Evolutionary conservation across 2,113 vertebrate genomes (phyloP), one percentile per base, ranked within the genome.

Genomic region (Pachyramphus minor): DNA sequence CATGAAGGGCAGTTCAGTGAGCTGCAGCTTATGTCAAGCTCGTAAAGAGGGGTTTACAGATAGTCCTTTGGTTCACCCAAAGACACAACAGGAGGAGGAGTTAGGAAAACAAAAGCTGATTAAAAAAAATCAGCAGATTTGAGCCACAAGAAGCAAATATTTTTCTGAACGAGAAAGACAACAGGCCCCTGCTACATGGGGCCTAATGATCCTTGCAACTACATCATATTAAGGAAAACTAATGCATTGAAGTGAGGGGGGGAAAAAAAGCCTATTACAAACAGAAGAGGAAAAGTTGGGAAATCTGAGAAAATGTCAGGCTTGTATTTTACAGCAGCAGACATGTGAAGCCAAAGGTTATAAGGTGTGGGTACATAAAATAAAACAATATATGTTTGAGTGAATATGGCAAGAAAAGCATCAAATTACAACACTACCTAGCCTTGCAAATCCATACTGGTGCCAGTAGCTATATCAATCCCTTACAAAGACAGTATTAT

Each of bases 11-110:
- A 85, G 68, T 88, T 92, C 56, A 79, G 90, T 74, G 94, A 97
- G 89, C 87, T 97, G 78, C 58, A 76, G 69, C 41, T 94, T 59
- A 44, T 55, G 60, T 67, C 60, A 84, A 93, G 94, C 96, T 95
- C 93, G 95, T 95, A 96, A 85, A 56, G n/a, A 44, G 19, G 7
- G 8, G 39, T 88, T 94, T 89, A 90, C 41, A 47, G 72, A 24
- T 8, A 87, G 47, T 14, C 30, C 39, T 63, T 12, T 12, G 12
- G 18, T 35, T 87, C 35, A 52, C 24, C 49, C 78, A 23, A 72
- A 84, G 56, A 67, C 28, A 44, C 15, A 81, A 28, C 14, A 63
- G 8, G 4, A 13, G 45, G 21, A 58, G 23, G 35, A 86, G 9
- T 33, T 25, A 56, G 27, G 28, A 81, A 94, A 93, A 82, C 12